These are phyloP conservation scores for Penaeus chinensis DNA, from an alignment of 1,140 invertebrate species.

Conservation along the genomic window DNA sequence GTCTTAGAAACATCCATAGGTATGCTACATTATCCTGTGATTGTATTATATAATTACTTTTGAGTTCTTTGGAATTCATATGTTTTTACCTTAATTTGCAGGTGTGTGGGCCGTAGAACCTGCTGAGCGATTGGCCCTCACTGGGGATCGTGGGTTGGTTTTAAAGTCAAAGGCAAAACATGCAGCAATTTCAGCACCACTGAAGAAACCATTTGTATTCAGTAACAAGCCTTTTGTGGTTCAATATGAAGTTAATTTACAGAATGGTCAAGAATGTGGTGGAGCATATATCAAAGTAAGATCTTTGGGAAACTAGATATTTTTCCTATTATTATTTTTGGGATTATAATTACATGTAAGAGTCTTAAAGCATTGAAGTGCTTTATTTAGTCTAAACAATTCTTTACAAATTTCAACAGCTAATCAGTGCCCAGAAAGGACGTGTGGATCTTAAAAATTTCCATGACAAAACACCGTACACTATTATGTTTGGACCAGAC, in stretches of 20 bases:
- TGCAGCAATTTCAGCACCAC: constrained; percentile 88
- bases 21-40: too few species aligned
- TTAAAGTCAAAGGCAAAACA: constrained; percentile 96
- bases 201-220: constrained; percentile 88
- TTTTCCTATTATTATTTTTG: not conserved
- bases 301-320: not conserved
- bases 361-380: not conserved
- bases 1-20: too few species aligned
- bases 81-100: constrained; percentile 65
- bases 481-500: constrained; percentile 99
- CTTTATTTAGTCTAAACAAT: not conserved
- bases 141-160: constrained; percentile 88
- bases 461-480: constrained; percentile 96
- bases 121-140: constrained; percentile 80
- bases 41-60: too few species aligned
- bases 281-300: constrained; percentile 95
- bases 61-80: too few species aligned
- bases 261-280: constrained; percentile 98
- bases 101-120: constrained; percentile 83
- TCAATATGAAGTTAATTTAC: constrained; percentile 89
- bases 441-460: constrained; percentile 84
- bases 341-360: not conserved
- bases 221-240: constrained; percentile 88
- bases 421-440: constrained; percentile 72
- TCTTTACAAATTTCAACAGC: constrained; percentile 34